A percentile compares a stretch with the other conserved stretches of the same genome.
phyloP scores from a whole-genome alignment of 2,888 invertebrate genomes.

The Eupithecia pulchellata region DNA sequence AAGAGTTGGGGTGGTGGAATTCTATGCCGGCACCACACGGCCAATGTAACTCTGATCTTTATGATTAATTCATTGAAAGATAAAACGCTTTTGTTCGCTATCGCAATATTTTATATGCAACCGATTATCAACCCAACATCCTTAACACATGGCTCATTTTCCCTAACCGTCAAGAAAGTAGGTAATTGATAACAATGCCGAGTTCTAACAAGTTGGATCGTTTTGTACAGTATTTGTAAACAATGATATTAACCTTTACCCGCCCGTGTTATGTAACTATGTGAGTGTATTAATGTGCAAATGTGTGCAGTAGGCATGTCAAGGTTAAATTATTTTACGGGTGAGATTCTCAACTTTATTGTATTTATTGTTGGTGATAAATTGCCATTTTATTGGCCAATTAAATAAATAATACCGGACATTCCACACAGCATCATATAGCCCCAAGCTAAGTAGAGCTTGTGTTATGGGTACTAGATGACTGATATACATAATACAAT shows the following conservation, averaged over 20 bases:
- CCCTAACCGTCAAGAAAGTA: not conserved
- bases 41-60: not conserved
- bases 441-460: no score
- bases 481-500: no score
- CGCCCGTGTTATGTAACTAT: not conserved
- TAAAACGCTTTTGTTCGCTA: not conserved
- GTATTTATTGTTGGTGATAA: no score
- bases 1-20: no score
- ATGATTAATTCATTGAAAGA: not conserved
- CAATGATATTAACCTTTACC: not conserved
- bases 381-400: no score
- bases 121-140: not conserved
- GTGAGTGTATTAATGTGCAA: not conserved
- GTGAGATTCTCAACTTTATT: no score
- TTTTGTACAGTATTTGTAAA: constrained; percentile 1
- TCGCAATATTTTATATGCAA: not conserved
- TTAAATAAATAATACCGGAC: no score
- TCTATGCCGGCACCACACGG: no score
- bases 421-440: no score
- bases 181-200: not conserved
- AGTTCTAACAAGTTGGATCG: not conserved
- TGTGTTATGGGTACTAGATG: no score
- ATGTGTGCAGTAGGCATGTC: not conserved
- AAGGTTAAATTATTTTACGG: not conserved
- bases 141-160: not conserved